These are phyloP conservation scores for Lucilia sericata DNA, from an alignment of 1,140 invertebrate genomes.

Conservation along the genomic window DNA sequence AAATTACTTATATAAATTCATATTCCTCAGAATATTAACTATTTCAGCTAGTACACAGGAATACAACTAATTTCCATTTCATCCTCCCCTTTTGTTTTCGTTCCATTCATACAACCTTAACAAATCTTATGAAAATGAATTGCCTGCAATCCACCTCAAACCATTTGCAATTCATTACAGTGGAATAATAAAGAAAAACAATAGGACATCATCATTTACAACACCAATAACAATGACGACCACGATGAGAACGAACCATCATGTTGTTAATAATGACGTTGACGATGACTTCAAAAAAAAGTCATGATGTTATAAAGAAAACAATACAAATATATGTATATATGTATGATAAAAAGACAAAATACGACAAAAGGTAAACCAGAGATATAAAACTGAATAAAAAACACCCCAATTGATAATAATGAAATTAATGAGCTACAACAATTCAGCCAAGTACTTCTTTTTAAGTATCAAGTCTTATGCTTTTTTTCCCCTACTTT, in stretches of 20 bases:
- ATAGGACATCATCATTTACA: conserved; percentile 37
- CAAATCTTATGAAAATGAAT: conserved; percentile 16
- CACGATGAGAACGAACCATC: neutral
- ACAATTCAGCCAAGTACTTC: conserved; percentile 24
- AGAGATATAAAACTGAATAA: neutral
- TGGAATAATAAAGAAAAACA: conserved; percentile 9
- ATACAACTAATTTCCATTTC: too few species aligned
- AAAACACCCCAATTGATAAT: conserved; percentile 42
- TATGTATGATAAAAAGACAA: too few species aligned
- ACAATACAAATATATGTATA: neutral
- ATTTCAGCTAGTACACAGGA: too few species aligned
- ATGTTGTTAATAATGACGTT: neutral
- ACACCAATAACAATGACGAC: conserved; percentile 10
- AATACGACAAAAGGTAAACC: conserved; percentile 14
- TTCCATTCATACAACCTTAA: too few species aligned
- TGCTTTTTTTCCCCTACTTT: neutral
- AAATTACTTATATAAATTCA: too few species aligned
- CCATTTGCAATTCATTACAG: conserved; percentile 31
- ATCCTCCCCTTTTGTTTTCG: too few species aligned
- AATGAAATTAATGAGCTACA: conserved; percentile 40
- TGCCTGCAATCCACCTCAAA: conserved; percentile 20
- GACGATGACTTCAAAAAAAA: too few species aligned
- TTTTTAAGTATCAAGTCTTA: neutral
- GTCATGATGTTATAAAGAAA: neutral
- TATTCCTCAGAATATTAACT: too few species aligned